phyloP scores from a whole-genome alignment of 2,797 vertebrate species.

The Artibeus jamaicensis region DNA sequence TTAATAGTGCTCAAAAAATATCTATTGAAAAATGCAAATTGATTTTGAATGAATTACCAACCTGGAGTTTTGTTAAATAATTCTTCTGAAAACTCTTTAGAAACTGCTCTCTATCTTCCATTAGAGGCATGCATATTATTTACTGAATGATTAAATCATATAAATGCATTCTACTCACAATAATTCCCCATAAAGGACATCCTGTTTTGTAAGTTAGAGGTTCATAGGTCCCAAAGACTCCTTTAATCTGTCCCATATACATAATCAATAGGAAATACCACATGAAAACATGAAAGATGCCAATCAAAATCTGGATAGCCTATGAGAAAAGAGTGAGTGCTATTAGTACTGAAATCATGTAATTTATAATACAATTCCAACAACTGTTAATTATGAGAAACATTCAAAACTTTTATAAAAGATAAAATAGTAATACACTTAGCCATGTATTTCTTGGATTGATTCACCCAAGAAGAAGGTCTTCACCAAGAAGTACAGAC shows the following conservation, averaged over 20 bases:
- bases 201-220: constrained; percentile 70
- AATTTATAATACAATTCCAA: background rate
- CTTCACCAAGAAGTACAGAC: background rate
- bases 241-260: constrained; percentile 68
- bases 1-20: background rate
- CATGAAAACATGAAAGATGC: constrained; percentile 66
- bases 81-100: constrained; percentile 14
- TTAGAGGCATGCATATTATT: background rate
- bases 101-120: background rate
- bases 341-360: constrained; percentile 31
- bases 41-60: constrained; percentile 1
- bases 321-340: constrained; percentile 56
- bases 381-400: background rate
- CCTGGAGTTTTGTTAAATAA: constrained; percentile 14
- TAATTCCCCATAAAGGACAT: constrained; percentile 63
- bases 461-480: background rate
- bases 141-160: constrained; percentile 22
- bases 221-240: constrained; percentile 68
- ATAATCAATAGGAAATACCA: constrained; percentile 71
- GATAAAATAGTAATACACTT: background rate
- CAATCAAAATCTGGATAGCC: constrained; percentile 70
- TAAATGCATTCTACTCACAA: constrained; percentile 66
- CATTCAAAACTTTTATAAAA: background rate
- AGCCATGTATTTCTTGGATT: background rate
- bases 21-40: constrained; percentile 6